Base-by-base conservation (phyloP, 2,888 invertebrate genomes). In the Leptinotarsa haldemani region DNA sequence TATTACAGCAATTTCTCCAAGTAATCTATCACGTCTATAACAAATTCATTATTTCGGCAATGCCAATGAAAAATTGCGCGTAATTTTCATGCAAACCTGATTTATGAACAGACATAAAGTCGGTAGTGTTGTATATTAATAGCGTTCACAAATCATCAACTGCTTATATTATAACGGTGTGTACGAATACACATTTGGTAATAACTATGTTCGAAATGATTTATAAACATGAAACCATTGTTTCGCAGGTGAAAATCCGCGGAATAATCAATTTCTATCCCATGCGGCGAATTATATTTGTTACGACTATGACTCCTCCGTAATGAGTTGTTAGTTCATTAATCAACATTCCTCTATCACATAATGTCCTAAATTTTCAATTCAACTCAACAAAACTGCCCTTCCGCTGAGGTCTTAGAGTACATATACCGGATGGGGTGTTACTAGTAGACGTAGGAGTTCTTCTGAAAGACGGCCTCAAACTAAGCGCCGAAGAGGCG, bases 111-210 rank as follows among this genome's bases (percentile, higher is more conserved):
- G 74, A 72, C 74, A 76, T 76, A 78, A 78, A 78, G 75, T 78
- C 63, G 70, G 74, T 76, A 74, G 70, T 75, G 76, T 76, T 78
- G 74, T 76, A 69, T 73, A 78, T 75, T 76, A 76, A 78, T 76
- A 65, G 78, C 78, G 61, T 64, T 74, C 78, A 78, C 78, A 78
- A 78, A 78, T 78, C 78, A 78, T 76, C 72, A 66, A 64, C 75
- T 76, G 75, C 78, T 76, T 71, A 75, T 77, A 73, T 75, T 69
- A 69, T 74, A 69, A 61, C 61, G 40, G 70, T 69, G 69, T 67
- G 58, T 67, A 61, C 70, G 67, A 58, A 58, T 69, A 71, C 65
- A 65, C 61, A 71, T 72, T 69, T 22, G 67, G 63, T 67, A 72
- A 72, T 66, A 72, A 68, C 71, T 61, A 67, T 67, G 48, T 40